Base-by-base conservation (phyloP, 2,888 invertebrate genomes). In the Aromia moschata region DNA sequence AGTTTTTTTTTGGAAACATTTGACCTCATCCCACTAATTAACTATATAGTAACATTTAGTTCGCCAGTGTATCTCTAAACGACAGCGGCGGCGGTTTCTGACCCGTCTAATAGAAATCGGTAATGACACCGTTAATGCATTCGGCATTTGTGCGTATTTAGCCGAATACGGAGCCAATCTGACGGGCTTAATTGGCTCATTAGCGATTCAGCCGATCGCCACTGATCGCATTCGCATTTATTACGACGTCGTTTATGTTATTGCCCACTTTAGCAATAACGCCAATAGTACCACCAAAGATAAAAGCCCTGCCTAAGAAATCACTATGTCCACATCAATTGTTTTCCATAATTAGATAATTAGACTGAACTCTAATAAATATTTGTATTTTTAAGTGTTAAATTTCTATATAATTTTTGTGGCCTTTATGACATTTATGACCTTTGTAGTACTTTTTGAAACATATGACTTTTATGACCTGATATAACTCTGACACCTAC, bases 121-220 rank as follows among this genome's bases (percentile, higher is more conserved):
- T 62, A 61, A 57, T 46, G 55, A 14, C 55, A 15, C 57, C 55
- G 63, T 67, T 62, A 62, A 62, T 56, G 57, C 40, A 52, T 53
- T 44, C 51, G 56, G 55, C 53, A 58, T 62, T 64, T 60, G 58
- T 65, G 56, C 58, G 58, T 60, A 63, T 65, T 69, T 67, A 68
- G 61, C 60, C 62, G 59, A 64, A 68, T 68, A 64, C 60, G 65
- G 64, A 65, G 64, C 58, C 55, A 64, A 64, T 67, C 67, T 67
- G 67, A 70, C 41, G 58, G 64, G 60, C 63, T 68, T 71, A 71
- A 71, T 71, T 71, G 70, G 70, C 70, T 71, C 70, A 69, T 70
- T 70, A 70, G 63, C 57, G 64, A 56, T 11, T 59, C 61, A 47
- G 53, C 60, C 61, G 60, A 62, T 63, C 54, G 64, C 66, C 62